Evolutionary conservation across 2,888 invertebrate genomes (phyloP).

Genomic region (Macrosiphum euphorbiae): DNA sequence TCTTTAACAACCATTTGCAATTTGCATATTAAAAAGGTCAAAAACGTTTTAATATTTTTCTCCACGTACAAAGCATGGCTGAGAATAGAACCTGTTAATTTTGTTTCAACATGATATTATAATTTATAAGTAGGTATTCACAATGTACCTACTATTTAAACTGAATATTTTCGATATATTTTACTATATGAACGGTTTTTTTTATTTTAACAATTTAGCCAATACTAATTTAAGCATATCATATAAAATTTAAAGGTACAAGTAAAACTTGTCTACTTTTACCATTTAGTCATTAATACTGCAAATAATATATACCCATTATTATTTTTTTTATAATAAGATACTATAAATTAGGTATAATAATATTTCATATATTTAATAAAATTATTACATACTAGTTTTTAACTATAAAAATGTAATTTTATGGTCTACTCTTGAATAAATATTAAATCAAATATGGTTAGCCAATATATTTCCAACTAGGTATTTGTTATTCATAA

Average conservation of each 20-base stretch:
- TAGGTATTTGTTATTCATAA: neutral
- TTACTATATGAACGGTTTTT: neutral
- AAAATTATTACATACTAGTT: too few species aligned
- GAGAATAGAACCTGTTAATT: neutral
- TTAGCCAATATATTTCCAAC: neutral
- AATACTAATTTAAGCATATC: neutral
- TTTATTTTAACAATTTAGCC: neutral
- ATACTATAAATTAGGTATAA: neutral
- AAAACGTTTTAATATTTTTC: slow-evolving; percentile 4
- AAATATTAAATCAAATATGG: neutral
- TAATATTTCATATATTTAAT: neutral
- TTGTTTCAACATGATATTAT: neutral
- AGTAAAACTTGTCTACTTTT: neutral
- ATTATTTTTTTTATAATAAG: neutral
- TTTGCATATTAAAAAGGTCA: slow-evolving; percentile 2
- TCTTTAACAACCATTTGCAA: neutral
- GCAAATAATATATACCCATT: neutral
- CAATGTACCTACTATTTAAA: neutral
- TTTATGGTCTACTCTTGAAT: neutral
- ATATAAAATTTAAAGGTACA: neutral
- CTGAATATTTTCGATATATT: neutral
- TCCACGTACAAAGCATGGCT: neutral
- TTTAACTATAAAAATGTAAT: neutral
- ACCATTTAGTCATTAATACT: neutral
- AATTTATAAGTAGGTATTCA: neutral